Evolutionary conservation across 2,888 invertebrate species (phyloP).

Genomic region (Hyposoter dolosus): DNA sequence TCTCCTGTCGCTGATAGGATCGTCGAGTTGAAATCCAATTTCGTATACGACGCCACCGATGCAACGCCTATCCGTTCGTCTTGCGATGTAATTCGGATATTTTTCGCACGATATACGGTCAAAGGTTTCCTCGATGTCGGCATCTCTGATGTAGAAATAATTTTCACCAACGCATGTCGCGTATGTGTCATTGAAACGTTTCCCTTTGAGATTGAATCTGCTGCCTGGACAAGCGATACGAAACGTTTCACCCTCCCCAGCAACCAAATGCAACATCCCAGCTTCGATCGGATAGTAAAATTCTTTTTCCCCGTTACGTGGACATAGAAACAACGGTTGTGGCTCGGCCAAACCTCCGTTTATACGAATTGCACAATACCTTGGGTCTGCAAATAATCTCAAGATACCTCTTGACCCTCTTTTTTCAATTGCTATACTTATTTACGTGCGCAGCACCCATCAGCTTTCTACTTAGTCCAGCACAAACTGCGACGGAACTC

Average conservation of each 20-base stretch:
- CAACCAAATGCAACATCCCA: conserved; percentile 41
- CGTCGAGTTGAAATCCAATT: conserved; percentile 85
- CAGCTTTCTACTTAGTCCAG: neutral
- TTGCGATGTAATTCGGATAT: conserved; percentile 84
- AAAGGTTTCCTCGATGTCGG: conserved; percentile 78
- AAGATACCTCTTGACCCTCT: neutral
- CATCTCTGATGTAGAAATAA: conserved; percentile 34
- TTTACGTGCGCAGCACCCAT: neutral
- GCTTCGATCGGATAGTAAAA: conserved; percentile 62
- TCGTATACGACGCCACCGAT: conserved; percentile 84
- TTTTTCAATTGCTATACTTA: neutral
- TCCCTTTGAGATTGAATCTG: conserved; percentile 45
- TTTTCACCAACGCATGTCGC: conserved; percentile 66
- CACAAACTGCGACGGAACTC: too few species aligned
- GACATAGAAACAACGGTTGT: conserved; percentile 64
- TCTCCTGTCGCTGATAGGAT: neutral
- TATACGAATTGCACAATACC: conserved; percentile 61
- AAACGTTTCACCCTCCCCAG: conserved; percentile 58
- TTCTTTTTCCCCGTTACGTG: conserved; percentile 16
- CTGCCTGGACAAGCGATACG: conserved; percentile 67
- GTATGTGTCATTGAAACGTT: conserved; percentile 51
- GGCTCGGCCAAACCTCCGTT: conserved; percentile 63
- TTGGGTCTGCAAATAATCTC: conserved; percentile 29
- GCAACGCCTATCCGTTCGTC: conserved; percentile 84
- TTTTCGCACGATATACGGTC: conserved; percentile 84